A percentile compares a stretch with the other conserved stretches of the same genome.
These are phyloP conservation scores for Aleadryas rufinucha DNA, from an alignment of 2,113 vertebrate species.

Conservation along the genomic window DNA sequence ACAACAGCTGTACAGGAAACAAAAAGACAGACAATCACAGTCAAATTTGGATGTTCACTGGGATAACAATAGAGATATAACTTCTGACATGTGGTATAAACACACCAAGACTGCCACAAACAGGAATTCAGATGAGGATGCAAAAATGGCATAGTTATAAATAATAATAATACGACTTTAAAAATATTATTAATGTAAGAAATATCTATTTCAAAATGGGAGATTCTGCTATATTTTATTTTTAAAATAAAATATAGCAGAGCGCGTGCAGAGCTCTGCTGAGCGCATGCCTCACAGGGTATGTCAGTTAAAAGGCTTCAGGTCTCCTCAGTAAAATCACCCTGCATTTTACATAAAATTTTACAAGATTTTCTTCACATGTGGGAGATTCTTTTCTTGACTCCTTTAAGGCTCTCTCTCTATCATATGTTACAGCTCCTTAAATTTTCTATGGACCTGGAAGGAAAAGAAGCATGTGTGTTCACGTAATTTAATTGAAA, in stretches of 20 bases:
- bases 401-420: neutral
- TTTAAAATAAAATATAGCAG: too few species aligned
- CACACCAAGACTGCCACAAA: neutral
- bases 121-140: neutral
- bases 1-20: neutral
- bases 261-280: too few species aligned
- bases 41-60: neutral
- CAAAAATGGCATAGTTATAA: neutral
- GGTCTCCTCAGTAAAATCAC: neutral
- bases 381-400: neutral
- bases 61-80: neutral
- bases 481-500: neutral
- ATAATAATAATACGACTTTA: neutral
- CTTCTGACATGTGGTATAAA: neutral
- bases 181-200: neutral
- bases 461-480: neutral
- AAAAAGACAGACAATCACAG: neutral
- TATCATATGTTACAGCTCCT: neutral
- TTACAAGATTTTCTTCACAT: neutral
- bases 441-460: neutral
- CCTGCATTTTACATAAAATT: neutral
- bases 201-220: neutral
- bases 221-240: neutral
- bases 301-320: neutral
- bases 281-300: neutral